These are phyloP conservation scores for Coenonympha glycerion DNA, from an alignment of 2,888 invertebrate species.

Conservation along the genomic window DNA sequence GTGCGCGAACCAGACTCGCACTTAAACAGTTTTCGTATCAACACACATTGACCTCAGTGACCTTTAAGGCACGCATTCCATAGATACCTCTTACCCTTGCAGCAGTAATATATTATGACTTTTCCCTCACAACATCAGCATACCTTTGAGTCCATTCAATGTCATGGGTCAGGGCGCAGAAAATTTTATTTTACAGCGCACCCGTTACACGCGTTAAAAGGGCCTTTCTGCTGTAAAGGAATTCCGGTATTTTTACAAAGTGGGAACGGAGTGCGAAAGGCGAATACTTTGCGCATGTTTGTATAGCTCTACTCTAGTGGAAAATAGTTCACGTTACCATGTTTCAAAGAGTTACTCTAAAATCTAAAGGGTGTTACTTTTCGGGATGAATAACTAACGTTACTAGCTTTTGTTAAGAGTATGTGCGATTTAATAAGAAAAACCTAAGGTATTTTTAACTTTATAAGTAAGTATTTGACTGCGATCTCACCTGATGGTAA, in stretches of 20 bases:
- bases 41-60: too few species aligned
- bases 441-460: too few species aligned
- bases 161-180: slow-evolving; percentile 15
- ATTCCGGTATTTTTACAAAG: slow-evolving; percentile 16
- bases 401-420: too few species aligned
- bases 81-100: too few species aligned
- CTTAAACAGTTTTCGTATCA: too few species aligned
- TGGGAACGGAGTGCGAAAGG: slow-evolving; percentile 2
- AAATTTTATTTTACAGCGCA: slow-evolving; percentile 22
- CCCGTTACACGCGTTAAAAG: slow-evolving; percentile 11
- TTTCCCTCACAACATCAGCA: not conserved
- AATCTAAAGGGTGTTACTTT: not conserved
- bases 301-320: not conserved
- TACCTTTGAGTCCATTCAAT: slow-evolving; percentile 18
- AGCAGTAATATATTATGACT: too few species aligned
- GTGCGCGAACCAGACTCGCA: too few species aligned
- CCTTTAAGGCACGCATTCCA: too few species aligned
- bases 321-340: not conserved
- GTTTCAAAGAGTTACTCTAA: not conserved
- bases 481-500: too few species aligned
- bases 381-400: too few species aligned
- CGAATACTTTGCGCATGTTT: slow-evolving; percentile 3
- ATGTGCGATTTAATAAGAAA: too few species aligned
- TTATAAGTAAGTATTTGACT: too few species aligned
- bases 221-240: slow-evolving; percentile 19